Conservation (phyloP, 2,888 invertebrate species). For the Himalopsyche anomala region DNA sequence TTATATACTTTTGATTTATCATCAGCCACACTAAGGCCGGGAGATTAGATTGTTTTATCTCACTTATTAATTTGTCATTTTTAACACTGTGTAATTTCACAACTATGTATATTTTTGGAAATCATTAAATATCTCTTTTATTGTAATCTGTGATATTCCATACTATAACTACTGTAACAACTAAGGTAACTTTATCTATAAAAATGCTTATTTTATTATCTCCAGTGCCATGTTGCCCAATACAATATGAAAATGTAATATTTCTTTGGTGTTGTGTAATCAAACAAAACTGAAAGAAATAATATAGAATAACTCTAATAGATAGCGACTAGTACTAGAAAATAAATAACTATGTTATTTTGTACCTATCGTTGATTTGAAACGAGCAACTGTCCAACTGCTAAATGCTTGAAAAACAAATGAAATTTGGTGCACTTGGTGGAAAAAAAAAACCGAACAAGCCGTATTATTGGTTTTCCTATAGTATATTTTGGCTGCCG, state of each 20-base stretch:
- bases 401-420: too few relatives aligned
- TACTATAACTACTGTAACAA: conserved; percentile 68
- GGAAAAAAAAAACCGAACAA: too few relatives aligned
- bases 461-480: too few relatives aligned
- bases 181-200: conserved; percentile 63
- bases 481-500: too few relatives aligned
- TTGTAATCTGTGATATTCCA: conserved; percentile 67
- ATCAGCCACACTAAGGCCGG: too few relatives aligned
- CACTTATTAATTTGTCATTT: conserved; percentile 16
- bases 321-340: conserved; percentile 23
- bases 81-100: conserved; percentile 2
- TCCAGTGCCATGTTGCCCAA: conserved; percentile 60
- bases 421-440: too few relatives aligned
- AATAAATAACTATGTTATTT: not conserved
- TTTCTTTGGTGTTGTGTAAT: conserved; percentile 49
- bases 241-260: conserved; percentile 19
- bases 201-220: conserved; percentile 64
- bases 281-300: conserved; percentile 36
- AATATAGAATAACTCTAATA: conserved; percentile 16
- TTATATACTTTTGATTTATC: too few relatives aligned
- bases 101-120: conserved; percentile 58
- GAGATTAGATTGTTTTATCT: too few relatives aligned
- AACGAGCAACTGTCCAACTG: too few relatives aligned
- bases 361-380: not conserved
- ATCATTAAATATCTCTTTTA: conserved; percentile 62